Conservation (phyloP, 2,888 invertebrate genomes). For the Microctonus hyperodae region DNA sequence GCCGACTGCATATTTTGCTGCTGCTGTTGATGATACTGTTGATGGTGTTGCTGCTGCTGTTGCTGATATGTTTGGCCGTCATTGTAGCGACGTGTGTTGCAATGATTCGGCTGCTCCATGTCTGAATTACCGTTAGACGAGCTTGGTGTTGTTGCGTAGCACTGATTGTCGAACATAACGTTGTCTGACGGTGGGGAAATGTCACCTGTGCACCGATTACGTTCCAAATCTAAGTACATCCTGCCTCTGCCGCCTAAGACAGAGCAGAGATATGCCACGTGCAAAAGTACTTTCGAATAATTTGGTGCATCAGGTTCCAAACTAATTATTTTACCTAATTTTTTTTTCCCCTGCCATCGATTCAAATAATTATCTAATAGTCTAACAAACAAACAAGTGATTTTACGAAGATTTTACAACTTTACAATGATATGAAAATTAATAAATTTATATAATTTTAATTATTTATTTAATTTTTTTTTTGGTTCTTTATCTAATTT, state of each 20-base stretch:
- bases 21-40: conserved; percentile 57
- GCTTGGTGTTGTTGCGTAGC: conserved; percentile 93
- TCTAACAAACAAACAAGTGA: not conserved
- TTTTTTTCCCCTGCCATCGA: conserved; percentile 6
- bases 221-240: conserved; percentile 73
- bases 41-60: conserved; percentile 62
- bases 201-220: conserved; percentile 65
- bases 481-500: not conserved
- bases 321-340: conserved; percentile 7
- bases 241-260: conserved; percentile 61
- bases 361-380: not conserved
- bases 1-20: conserved; percentile 46
- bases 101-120: conserved; percentile 76
- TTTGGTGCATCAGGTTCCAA: conserved; percentile 34
- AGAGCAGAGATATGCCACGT: conserved; percentile 54
- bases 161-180: conserved; percentile 93
- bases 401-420: not conserved
- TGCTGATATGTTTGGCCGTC: conserved; percentile 67
- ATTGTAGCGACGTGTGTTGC: conserved; percentile 62
- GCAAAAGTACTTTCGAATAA: conserved; percentile 38
- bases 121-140: conserved; percentile 93
- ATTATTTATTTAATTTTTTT: not conserved
- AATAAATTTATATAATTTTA: not conserved
- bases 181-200: conserved; percentile 90
- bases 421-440: not conserved